phyloP scores from a whole-genome alignment of 2,797 vertebrate genomes.

The Pempheris klunzingeri region DNA sequence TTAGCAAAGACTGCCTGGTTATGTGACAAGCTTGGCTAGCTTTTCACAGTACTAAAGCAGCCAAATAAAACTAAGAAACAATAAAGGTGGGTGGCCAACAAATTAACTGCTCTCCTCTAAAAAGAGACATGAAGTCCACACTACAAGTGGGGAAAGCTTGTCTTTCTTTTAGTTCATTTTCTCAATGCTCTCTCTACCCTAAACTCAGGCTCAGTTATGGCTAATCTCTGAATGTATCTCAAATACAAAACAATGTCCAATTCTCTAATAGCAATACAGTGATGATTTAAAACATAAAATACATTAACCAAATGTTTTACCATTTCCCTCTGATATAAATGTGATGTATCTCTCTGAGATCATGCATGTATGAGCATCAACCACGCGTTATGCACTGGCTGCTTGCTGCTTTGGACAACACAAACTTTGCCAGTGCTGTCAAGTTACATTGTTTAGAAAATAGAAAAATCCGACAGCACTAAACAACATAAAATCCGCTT shows the following conservation, averaged over 20 bases:
- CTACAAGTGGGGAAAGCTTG: not conserved
- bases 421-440: constrained; percentile 22
- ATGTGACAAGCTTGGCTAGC: constrained; percentile 51
- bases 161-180: not conserved
- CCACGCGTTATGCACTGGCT: not conserved
- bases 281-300: not conserved
- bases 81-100: constrained; percentile 63
- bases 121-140: constrained; percentile 9
- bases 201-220: not conserved
- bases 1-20: constrained; percentile 45
- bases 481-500: constrained; percentile 18
- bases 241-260: not conserved
- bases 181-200: not conserved
- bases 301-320: not conserved
- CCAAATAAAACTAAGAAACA: constrained; percentile 67
- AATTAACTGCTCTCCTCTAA: constrained; percentile 28
- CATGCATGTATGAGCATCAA: constrained; percentile 15
- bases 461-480: constrained; percentile 5
- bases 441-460: constrained; percentile 12
- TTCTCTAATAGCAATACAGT: not conserved
- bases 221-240: constrained; percentile 4
- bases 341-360: not conserved
- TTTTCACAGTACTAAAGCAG: constrained; percentile 45
- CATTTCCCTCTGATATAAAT: not conserved
- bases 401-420: constrained; percentile 10